Conservation (phyloP, 2,888 invertebrate genomes). For the Limnephilus auricula region DNA sequence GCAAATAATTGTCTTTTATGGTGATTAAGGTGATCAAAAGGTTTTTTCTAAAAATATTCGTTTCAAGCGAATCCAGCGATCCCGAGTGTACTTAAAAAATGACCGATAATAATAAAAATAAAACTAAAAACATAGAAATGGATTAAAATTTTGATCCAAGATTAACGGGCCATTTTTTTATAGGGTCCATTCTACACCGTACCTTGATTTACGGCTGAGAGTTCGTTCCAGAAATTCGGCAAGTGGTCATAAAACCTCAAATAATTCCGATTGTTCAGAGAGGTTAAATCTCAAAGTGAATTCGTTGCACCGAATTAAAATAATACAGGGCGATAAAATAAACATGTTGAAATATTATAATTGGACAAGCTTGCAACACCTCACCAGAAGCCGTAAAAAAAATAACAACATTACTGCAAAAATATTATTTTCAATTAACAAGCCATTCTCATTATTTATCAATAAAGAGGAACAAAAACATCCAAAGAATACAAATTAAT, state of each 20-base stretch:
- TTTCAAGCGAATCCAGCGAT: too few species aligned
- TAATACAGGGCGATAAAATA: constrained; percentile 11
- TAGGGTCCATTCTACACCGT: not conserved
- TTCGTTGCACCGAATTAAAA: constrained; percentile 8
- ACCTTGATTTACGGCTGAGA: not conserved
- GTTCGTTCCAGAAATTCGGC: not conserved
- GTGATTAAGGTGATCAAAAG: too few species aligned
- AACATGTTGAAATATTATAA: constrained; percentile 22
- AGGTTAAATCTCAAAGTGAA: not conserved
- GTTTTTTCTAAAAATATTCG: too few species aligned
- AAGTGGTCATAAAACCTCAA: not conserved
- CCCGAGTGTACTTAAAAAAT: too few species aligned
- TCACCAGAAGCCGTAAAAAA: not conserved
- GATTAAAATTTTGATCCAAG: too few species aligned
- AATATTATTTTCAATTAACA: not conserved
- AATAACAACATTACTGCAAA: not conserved
- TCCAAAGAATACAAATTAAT: not conserved
- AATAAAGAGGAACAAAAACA: not conserved
- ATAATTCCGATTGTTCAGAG: not conserved
- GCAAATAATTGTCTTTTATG: too few species aligned
- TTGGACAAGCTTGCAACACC: constrained; percentile 19
- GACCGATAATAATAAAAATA: too few species aligned
- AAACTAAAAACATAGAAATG: too few species aligned
- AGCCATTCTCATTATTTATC: not conserved
- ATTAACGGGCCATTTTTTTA: too few species aligned